Base-by-base conservation (phyloP, 2,888 invertebrate species). In the Plagiodera versicolora region DNA sequence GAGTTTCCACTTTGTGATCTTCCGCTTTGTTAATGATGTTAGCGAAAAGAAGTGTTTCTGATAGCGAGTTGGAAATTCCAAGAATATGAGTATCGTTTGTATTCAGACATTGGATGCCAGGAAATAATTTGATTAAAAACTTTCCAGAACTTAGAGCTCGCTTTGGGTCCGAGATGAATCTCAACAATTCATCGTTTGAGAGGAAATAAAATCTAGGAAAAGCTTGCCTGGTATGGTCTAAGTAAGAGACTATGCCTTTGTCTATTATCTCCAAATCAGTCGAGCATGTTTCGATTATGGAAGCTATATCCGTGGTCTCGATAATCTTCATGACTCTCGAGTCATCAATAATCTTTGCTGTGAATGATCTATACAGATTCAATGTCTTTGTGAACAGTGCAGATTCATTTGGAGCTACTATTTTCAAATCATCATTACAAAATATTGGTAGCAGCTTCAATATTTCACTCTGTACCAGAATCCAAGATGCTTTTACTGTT, bases 181-280 rank as follows among this genome's bases (percentile, higher is more conserved):
- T 91, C 67, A 94, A 82, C 83, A 94, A 86, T 80, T 94, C 94
- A 72, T 92, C 90, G 76, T 94, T 92, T 1, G 93, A 92, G 55
- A 95, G 81, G 74, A 94, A 94, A 82, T 92, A 94, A 75, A 94
- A 92, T 75, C 94, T 85, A 32, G 92, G 89, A 75, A 92, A 93
- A 77, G 84, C 89, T 5, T 90, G 79, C 69, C 92, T 81, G 77
- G 92, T 91, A 77, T 87, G 89, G 80, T 93, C 91, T 66, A 94
- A 81, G 77, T 93, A 94, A 71, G 85, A 85, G 70, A 88, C 86
- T 0, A 94, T 87, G 4, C 92, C 92, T 60, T 89, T 87, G 74
- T 89, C 89, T 51, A 93, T 89, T 78, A 85, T 87, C 68, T 93
- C 92, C 68, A 93, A 80, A 53, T 88, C 80, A 17, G 76, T 81